Conservation (phyloP, 2,888 invertebrate genomes). For the Meteorus cinctellus region DNA sequence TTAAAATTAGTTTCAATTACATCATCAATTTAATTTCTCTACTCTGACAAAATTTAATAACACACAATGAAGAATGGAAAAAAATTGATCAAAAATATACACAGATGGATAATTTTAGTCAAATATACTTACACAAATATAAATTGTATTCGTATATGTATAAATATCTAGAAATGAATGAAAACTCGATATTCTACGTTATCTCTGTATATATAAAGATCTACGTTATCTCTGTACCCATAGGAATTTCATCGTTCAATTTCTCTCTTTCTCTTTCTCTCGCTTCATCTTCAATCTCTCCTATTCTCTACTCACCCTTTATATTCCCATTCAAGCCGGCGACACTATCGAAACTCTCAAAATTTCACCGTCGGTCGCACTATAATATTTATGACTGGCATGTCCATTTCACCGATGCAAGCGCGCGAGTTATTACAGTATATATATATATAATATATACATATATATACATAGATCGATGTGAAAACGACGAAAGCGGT, state of each 20-base stretch:
- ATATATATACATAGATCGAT: constrained; percentile 1
- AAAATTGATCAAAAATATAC: constrained; percentile 18
- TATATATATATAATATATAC: not conserved
- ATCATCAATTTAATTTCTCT: no score
- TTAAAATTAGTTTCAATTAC: no score
- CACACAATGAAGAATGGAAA: constrained; percentile 50
- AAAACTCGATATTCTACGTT: constrained; percentile 61
- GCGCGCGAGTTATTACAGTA: not conserved
- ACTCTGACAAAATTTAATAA: constrained; percentile 48
- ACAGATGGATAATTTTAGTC: constrained; percentile 54
- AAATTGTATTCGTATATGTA: constrained; percentile 26
- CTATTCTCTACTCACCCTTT: not conserved
- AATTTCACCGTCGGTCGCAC: constrained; percentile 26
- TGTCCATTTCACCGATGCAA: constrained; percentile 23
- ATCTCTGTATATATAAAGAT: constrained; percentile 57
- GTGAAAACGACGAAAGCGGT: not conserved
- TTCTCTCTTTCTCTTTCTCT: not conserved
- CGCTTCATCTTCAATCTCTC: not conserved
- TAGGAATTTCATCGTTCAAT: constrained; percentile 15
- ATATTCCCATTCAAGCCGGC: constrained; percentile 15
- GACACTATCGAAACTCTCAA: constrained; percentile 19
- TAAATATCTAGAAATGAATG: constrained; percentile 41
- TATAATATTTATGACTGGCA: constrained; percentile 35
- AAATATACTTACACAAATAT: constrained; percentile 11
- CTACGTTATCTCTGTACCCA: constrained; percentile 37